Base-by-base conservation (phyloP, 2,113 vertebrate species). In the Motacilla alba region DNA sequence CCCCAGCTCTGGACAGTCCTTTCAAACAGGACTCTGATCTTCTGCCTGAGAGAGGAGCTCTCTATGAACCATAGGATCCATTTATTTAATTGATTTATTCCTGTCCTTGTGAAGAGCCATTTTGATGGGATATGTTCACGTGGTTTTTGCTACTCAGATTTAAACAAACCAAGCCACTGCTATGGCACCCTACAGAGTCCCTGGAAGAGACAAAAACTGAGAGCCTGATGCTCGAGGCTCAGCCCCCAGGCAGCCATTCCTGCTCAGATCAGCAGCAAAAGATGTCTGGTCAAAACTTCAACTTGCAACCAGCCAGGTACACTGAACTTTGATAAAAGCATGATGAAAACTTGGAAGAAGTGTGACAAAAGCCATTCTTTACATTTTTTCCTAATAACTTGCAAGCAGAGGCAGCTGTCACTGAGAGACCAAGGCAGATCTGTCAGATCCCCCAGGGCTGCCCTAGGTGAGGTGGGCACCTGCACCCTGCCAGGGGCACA, bases 41-140 rank as follows among this genome's bases (percentile, higher is more conserved):
- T 80, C 50, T 44, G 55, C 37, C 27, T 10, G 23, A 74, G 27
- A 50, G 53, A 77, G 83, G 60, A 63, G 43, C 27, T 77, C 59
- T 35, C 31, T 56, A 11, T 21, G 11, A 41, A 31, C 75, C 23
- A 13, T 5, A 55, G 1, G 0, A 83, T 60, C 27, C 49, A 19
- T 78, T 87, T 37, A 28, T 58, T 49, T 81, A 79, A 79, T 49
- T 66, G 72, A 83, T 95, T 90, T 47, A 83, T 89, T 93, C 80
- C 68, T 90, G 37, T 53, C 44, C 82, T 80, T 77, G 41, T 15
- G 47, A 90, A 66, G 37, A 81, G 24, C 50, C 0, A 0, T 53
- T 52, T 49, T 1, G 1, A 68, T 11, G 33, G 72, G 33, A n/a
- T 60, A 35, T 4, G 19, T 62, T 92, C 77, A 47, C 5, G 3